phyloP scores from a whole-genome alignment of 2,113 vertebrate genomes.

The Phylloscopus trochiloides region DNA sequence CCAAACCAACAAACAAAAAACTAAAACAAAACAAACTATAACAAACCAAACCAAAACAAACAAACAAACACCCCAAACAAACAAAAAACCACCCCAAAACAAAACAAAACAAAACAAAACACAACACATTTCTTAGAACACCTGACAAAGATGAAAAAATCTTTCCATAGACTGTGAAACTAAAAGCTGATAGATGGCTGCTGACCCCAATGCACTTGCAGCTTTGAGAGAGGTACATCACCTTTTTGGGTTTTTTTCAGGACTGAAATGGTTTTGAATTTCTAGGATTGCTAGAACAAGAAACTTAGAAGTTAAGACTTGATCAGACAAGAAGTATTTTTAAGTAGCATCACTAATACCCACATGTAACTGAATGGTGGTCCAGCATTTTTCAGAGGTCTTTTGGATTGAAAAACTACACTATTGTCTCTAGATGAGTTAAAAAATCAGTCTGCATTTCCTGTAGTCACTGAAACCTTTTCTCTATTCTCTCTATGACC shows the following conservation, averaged over 20 bases:
- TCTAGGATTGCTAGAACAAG: not conserved
- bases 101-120: not conserved
- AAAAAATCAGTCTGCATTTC: not conserved
- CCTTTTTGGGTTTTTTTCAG: rapidly evolving
- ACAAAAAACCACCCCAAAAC: no score
- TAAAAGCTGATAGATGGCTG: not conserved
- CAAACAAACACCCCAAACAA: not conserved
- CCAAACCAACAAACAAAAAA: no score
- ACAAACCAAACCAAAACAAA: no score
- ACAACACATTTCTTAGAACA: not conserved
- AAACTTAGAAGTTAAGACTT: not conserved
- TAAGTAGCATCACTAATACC: not conserved
- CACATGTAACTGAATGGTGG: not conserved
- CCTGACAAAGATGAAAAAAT: not conserved
- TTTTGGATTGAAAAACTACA: not conserved
- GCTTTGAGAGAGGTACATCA: rapidly evolving
- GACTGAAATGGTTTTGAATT: not conserved
- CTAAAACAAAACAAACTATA: not conserved
- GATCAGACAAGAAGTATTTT: not conserved
- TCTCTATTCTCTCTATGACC: not conserved
- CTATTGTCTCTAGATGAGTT: not conserved
- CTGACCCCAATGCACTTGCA: not conserved
- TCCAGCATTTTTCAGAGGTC: not conserved
- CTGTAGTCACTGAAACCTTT: not conserved
- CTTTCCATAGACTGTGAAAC: not conserved